A percentile compares a stretch with the other conserved stretches of the same genome.
Evolutionary conservation across 2,113 vertebrate genomes (phyloP).

Genomic region (Thymallus thymallus): DNA sequence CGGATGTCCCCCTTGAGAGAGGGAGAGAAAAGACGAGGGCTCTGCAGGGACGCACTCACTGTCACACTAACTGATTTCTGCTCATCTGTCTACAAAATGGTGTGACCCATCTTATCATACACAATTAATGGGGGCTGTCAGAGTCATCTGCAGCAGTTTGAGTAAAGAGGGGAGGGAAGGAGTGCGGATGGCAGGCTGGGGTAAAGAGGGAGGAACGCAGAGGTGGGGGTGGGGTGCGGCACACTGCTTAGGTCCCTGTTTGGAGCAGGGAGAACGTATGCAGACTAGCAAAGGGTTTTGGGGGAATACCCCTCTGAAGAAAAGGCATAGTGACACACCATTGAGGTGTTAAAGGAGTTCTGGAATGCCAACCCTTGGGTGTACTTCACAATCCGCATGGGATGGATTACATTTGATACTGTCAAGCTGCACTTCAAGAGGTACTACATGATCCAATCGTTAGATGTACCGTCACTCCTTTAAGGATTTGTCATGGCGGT

Average conservation of each 20-base stretch:
- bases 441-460: no score
- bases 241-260: neutral
- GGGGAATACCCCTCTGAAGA: neutral
- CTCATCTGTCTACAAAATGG: slow-evolving; percentile 43
- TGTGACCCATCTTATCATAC: slow-evolving; percentile 42
- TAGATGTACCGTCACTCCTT: no score
- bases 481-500: no score
- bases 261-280: neutral
- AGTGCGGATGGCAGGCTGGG: neutral
- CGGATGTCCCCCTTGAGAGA: slow-evolving; percentile 45
- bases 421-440: neutral
- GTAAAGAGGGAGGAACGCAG: slow-evolving; percentile 6
- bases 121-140: slow-evolving; percentile 54
- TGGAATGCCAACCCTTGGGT: neutral
- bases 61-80: slow-evolving; percentile 52
- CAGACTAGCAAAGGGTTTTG: no score
- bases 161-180: slow-evolving; percentile 11
- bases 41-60: slow-evolving; percentile 17
- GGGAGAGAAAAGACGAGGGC: neutral
- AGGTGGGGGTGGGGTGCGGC: neutral
- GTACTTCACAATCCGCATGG: neutral
- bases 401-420: neutral
- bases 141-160: slow-evolving; percentile 30
- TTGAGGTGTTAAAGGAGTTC: neutral
- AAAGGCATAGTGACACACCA: neutral